Conservation (phyloP, 2,888 invertebrate genomes). For the Netelia virgata region DNA sequence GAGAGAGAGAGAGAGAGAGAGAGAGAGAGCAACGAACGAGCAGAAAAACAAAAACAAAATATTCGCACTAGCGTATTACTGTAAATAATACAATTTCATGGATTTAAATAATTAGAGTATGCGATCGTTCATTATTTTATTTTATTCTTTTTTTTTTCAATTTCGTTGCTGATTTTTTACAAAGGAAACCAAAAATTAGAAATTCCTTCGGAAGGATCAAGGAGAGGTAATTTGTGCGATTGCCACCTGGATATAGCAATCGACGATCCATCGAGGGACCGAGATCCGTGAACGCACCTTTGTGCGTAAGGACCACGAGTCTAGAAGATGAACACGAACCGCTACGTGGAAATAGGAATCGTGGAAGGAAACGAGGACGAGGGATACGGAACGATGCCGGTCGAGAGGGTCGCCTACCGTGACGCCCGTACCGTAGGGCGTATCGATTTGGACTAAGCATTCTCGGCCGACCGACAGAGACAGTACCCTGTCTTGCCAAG, state of each 20-base stretch:
- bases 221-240: not conserved
- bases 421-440: slow-evolving; percentile 75
- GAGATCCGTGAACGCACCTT: not conserved
- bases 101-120: no score
- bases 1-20: slow-evolving; percentile 14
- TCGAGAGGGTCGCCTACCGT: slow-evolving; percentile 22
- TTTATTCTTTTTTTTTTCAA: no score
- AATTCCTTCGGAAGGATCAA: not conserved
- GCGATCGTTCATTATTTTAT: no score
- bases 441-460: slow-evolving; percentile 81
- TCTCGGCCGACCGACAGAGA: slow-evolving; percentile 66
- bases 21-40: not conserved
- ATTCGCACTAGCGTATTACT: no score
- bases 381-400: slow-evolving; percentile 13
- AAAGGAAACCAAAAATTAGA: not conserved
- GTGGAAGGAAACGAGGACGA: slow-evolving; percentile 42
- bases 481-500: not conserved
- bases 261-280: not conserved
- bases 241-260: not conserved
- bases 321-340: slow-evolving; percentile 46
- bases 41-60: not conserved
- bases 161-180: not conserved
- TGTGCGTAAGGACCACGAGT: not conserved
- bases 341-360: slow-evolving; percentile 54
- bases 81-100: no score